A percentile compares a stretch with the other conserved stretches of the same genome.
Conservation (phyloP, 2,797 vertebrate genomes). For the Kryptolebias ocellatus region DNA sequence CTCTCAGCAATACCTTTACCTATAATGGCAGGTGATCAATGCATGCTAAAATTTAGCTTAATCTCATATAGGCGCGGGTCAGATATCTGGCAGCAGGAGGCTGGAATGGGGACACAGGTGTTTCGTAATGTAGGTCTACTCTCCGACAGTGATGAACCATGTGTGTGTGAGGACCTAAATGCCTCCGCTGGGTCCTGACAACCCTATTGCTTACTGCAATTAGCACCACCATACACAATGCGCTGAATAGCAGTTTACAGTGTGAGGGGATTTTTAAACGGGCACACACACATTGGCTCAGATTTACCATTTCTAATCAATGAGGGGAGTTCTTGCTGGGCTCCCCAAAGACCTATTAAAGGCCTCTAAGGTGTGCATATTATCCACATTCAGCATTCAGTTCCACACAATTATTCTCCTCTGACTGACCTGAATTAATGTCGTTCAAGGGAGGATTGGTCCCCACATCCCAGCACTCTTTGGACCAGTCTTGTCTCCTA, state of each 20-base stretch:
- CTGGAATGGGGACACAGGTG: slow-evolving; percentile 85
- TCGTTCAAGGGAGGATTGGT: slow-evolving; percentile 60
- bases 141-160: slow-evolving; percentile 72
- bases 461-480: slow-evolving; percentile 67
- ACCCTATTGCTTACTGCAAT: slow-evolving; percentile 83
- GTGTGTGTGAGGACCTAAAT: slow-evolving; percentile 75
- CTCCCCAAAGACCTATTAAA: slow-evolving; percentile 79
- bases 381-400: slow-evolving; percentile 81
- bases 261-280: slow-evolving; percentile 54
- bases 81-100: slow-evolving; percentile 55
- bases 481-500: slow-evolving; percentile 68
- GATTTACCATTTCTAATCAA: slow-evolving; percentile 83
- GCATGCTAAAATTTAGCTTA: slow-evolving; percentile 59
- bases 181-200: slow-evolving; percentile 79
- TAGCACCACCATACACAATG: slow-evolving; percentile 73
- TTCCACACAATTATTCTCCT: slow-evolving; percentile 77
- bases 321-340: slow-evolving; percentile 67
- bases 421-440: slow-evolving; percentile 82
- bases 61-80: slow-evolving; percentile 60
- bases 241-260: slow-evolving; percentile 78
- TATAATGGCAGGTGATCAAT: slow-evolving; percentile 68
- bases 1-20: slow-evolving; percentile 47
- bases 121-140: slow-evolving; percentile 78
- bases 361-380: slow-evolving; percentile 78
- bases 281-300: slow-evolving; percentile 72